phyloP scores from a whole-genome alignment of 2,888 invertebrate species.

The Ectropis crepuscularia region DNA sequence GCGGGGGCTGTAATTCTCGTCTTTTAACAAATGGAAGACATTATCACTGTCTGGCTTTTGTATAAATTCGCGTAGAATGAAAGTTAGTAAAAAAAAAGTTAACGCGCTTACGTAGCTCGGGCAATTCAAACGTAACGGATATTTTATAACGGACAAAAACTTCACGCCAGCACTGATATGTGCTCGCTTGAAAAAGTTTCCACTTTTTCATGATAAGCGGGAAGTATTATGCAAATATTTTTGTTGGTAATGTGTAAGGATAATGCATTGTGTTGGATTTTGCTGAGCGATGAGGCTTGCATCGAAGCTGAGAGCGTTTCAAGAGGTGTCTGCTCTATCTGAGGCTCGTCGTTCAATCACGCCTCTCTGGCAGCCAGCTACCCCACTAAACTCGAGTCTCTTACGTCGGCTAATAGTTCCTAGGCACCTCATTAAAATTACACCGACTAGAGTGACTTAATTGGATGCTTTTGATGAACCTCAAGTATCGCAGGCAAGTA shows the following conservation, averaged over 20 bases:
- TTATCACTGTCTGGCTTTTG: slow-evolving; percentile 78
- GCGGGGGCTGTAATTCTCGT: slow-evolving; percentile 73
- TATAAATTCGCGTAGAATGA: slow-evolving; percentile 78
- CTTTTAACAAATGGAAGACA: slow-evolving; percentile 81
- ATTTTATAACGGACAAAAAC: slow-evolving; percentile 61
- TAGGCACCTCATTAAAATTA: slow-evolving; percentile 49
- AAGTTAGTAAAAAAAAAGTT: slow-evolving; percentile 71
- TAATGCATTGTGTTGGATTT: slow-evolving; percentile 32
- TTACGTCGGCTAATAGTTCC: slow-evolving; percentile 51
- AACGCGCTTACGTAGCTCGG: slow-evolving; percentile 67
- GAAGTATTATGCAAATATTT: slow-evolving; percentile 45
- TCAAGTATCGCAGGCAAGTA: slow-evolving; percentile 12
- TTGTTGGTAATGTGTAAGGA: slow-evolving; percentile 36
- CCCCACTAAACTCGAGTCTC: slow-evolving; percentile 50
- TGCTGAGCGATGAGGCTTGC: slow-evolving; percentile 43
- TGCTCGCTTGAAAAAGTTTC: slow-evolving; percentile 43
- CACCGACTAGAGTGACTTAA: slow-evolving; percentile 36
- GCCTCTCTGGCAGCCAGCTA: slow-evolving; percentile 55
- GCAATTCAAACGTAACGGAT: slow-evolving; percentile 69
- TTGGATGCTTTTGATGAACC: slow-evolving; percentile 30
- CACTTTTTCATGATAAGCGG: slow-evolving; percentile 52
- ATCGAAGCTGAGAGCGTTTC: slow-evolving; percentile 43
- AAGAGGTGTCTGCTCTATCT: slow-evolving; percentile 58
- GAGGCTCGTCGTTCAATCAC: slow-evolving; percentile 51
- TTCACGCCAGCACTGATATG: slow-evolving; percentile 50